Conservation (phyloP, 2,797 vertebrate species). For the Scyliorhinus canicula region DNA sequence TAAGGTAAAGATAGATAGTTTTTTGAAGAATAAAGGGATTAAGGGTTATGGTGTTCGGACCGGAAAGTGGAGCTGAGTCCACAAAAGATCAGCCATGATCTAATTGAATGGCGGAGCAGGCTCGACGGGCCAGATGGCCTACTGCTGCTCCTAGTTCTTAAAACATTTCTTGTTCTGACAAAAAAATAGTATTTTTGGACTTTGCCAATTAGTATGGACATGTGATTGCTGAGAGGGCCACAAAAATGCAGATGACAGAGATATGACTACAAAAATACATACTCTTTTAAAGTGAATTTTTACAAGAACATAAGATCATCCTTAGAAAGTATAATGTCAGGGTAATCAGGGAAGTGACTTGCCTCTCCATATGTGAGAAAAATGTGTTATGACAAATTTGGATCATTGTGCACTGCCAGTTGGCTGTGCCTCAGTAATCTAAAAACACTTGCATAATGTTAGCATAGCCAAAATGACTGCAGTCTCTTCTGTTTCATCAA, state of each 20-base stretch:
- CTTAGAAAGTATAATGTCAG: not conserved
- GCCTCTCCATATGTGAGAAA: not conserved
- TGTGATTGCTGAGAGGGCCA: not conserved
- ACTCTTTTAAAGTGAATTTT: not conserved
- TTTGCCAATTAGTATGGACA: not conserved
- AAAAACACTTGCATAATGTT: not conserved
- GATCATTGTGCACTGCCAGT: not conserved
- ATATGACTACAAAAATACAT: not conserved
- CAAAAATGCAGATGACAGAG: not conserved
- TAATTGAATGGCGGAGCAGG: no score
- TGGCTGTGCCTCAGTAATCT: not conserved
- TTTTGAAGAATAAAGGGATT: no score
- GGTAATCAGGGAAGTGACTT: not conserved
- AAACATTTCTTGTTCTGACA: not conserved
- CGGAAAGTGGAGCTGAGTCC: no score
- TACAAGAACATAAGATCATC: not conserved
- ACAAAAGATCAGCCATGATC: no score
- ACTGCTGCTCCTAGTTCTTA: no score
- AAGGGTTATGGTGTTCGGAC: no score
- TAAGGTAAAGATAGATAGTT: no score
- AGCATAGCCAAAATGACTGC: not conserved
- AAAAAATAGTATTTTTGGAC: not conserved
- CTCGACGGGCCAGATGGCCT: no score
- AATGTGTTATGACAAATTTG: not conserved
- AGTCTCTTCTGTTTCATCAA: not conserved